A percentile compares a stretch with the other conserved stretches of the same genome.
These are phyloP conservation scores for Torymus tubicola DNA, from an alignment of 2,888 invertebrate species.

Conservation along the genomic window DNA sequence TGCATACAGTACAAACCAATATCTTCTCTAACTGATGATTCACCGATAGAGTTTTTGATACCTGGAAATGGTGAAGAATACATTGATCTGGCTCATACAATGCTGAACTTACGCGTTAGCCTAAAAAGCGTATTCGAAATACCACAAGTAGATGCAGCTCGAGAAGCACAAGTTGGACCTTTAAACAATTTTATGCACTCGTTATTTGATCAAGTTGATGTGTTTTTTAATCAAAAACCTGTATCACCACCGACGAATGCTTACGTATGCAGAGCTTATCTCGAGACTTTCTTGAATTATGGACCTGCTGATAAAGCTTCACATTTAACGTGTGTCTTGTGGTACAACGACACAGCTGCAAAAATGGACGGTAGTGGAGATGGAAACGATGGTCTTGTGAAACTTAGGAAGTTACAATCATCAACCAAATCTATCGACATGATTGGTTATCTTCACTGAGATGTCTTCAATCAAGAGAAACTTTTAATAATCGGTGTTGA, in stretches of 20 bases:
- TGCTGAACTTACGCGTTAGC: conserved; percentile 58
- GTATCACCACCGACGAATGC: neutral
- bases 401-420: neutral
- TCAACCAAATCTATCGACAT: neutral
- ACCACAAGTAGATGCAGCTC: too few species aligned
- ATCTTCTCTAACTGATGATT: conserved; percentile 59
- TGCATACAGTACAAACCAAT: too few species aligned
- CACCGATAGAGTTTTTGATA: conserved; percentile 63
- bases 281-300: neutral
- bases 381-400: neutral
- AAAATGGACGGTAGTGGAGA: neutral
- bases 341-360: neutral
- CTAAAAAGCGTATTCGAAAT: too few species aligned
- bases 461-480: conserved; percentile 61
- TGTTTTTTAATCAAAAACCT: neutral
- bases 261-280: neutral
- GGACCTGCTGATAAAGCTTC: neutral
- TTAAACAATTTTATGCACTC: neutral
- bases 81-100: conserved; percentile 61
- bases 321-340: neutral
- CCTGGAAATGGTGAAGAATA: conserved; percentile 63
- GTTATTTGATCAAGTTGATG: neutral
- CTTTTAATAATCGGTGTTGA: conserved; percentile 61
- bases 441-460: conserved; percentile 58
- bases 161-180: neutral